phyloP scores from a whole-genome alignment of 2,113 vertebrate genomes.

The Gasterosteus aculeatus region DNA sequence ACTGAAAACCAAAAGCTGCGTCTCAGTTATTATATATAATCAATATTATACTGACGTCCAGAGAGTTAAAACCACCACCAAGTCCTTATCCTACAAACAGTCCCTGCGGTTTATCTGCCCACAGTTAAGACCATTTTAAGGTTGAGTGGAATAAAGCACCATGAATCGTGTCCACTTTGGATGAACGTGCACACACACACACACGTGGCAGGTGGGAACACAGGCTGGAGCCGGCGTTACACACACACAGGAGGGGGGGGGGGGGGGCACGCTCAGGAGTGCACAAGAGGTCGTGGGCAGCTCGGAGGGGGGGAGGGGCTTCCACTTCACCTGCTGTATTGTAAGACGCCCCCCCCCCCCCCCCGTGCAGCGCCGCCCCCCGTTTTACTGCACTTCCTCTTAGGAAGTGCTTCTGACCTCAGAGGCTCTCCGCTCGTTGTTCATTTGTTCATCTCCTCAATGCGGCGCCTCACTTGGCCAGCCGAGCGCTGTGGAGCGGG shows the following conservation, averaged over 20 bases:
- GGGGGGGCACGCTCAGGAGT: background rate
- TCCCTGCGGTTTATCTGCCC: background rate
- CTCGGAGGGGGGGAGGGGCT: slow-evolving; percentile 1
- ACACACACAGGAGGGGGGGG: too few species aligned
- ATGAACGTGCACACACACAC: too few species aligned
- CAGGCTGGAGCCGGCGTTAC: too few species aligned
- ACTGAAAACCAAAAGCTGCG: background rate
- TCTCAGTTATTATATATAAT: background rate
- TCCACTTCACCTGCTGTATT: slow-evolving; percentile 36
- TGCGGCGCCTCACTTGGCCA: slow-evolving; percentile 1
- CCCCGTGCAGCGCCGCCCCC: background rate
- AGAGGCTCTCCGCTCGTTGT: slow-evolving; percentile 41
- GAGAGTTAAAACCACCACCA: too few species aligned
- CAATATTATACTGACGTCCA: background rate
- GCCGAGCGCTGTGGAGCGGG: background rate
- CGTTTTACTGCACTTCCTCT: slow-evolving; percentile 10
- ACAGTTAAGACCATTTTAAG: background rate
- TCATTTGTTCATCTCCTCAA: slow-evolving; percentile 47
- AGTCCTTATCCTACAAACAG: background rate
- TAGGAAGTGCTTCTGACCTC: slow-evolving; percentile 42
- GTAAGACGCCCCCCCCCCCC: background rate
- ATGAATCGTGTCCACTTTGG: too few species aligned
- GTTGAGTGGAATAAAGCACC: background rate
- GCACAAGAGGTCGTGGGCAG: slow-evolving; percentile 33
- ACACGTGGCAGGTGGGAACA: too few species aligned